phyloP scores from a whole-genome alignment of 2,113 vertebrate genomes.

The Hystrix brachyura region DNA sequence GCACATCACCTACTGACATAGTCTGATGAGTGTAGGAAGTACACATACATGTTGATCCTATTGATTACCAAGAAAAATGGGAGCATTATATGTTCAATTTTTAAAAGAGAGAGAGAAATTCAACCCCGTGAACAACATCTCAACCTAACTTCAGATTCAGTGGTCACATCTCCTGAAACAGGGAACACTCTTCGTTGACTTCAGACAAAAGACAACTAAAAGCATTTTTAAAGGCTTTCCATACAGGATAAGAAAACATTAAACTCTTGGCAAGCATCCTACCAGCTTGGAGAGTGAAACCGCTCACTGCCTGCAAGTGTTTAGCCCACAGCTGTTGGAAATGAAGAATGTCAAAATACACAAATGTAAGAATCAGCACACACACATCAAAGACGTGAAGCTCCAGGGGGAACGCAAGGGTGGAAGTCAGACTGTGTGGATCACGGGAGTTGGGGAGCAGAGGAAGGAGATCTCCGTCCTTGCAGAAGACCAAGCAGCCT shows the following conservation, averaged over 20 bases:
- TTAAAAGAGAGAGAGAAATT: constrained; percentile 30
- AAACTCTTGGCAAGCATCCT: constrained; percentile 48
- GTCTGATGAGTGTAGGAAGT: background rate
- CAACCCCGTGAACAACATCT: background rate
- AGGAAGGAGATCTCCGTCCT: background rate
- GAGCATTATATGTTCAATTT: background rate
- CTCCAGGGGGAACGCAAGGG: background rate
- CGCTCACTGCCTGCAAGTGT: constrained; percentile 43
- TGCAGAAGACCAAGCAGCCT: background rate
- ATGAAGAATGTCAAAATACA: constrained; percentile 74
- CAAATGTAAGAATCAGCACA: background rate
- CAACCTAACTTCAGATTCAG: background rate
- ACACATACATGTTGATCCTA: background rate
- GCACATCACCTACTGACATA: background rate
- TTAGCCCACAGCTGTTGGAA: constrained; percentile 76
- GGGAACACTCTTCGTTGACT: background rate
- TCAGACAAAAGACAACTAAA: constrained; percentile 10
- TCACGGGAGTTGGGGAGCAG: background rate
- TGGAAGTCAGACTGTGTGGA: background rate
- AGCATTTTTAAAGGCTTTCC: background rate
- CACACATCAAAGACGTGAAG: constrained; percentile 59
- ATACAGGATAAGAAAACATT: background rate
- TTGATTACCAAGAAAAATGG: background rate
- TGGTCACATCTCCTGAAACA: background rate
- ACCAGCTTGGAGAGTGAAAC: constrained; percentile 14